Evolutionary conservation across 2,888 invertebrate species (phyloP), one percentile per base, ranked within the genome.

Genomic region (Ctena decussata): DNA sequence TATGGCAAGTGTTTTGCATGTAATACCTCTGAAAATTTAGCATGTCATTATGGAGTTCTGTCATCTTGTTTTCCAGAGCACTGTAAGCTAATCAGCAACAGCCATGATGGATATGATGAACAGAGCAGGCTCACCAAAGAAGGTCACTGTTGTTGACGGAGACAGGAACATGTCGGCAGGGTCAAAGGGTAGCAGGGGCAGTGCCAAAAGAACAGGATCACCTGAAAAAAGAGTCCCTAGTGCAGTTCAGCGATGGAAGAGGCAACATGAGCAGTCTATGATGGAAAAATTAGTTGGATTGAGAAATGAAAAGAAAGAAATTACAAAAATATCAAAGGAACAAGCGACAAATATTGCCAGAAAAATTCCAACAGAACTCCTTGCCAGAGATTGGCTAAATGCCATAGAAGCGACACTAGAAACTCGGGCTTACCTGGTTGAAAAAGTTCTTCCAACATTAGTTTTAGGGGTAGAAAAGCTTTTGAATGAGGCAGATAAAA

Each of bases 401-500:
- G 92, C 93, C 30, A 92, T 93, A 65, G 89, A 93, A 80, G 94
- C 94, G 0, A 94, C 95, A 1, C 92, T 94, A 0, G 95, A 96
- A 86, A 93, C 94, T 5, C 87, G 95, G 53, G 93, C 94, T 5
- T 95, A 93, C 87, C 85, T 96, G 41, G 94, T 96, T 12, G 95
- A 96, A 74, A 94, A 95, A 84, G 89, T 96, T 27, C 83, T 96
- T 39, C 96, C 96, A 8, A 94, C 95, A 5, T 83, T 96, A 41
- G 95, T 96, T 73, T 91, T 96, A 8, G 96, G 96, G 0, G 91
- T 95, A n/a, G 96, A 96, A 84, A 95, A 95, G 84, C 92, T 96
- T 0, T 84, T 96, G 49, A 93, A 91, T 39, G 95, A 95, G 85
- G 96, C 94, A 5, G 94, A 95, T 65, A 93, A 92, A 76, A 83